Conservation (phyloP, 1,140 invertebrate genomes). For the Heliconius nattereri region DNA sequence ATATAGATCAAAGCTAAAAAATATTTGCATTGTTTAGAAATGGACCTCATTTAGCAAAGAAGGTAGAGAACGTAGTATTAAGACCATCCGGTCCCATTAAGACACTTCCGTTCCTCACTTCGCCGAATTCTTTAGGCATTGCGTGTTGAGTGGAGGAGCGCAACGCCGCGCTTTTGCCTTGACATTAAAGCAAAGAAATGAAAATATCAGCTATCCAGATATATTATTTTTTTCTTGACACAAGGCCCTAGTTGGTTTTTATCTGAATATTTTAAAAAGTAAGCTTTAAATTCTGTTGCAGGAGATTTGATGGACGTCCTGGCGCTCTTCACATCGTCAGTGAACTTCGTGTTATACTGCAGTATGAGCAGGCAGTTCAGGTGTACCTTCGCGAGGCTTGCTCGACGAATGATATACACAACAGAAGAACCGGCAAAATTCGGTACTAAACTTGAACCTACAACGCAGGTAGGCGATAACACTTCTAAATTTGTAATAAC, state of each 20-base stretch:
- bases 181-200: no score
- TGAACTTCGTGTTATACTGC: conserved; percentile 99
- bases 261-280: not conserved
- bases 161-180: no score
- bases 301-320: conserved; percentile 95
- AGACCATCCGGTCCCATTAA: no score
- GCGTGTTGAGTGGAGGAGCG: no score
- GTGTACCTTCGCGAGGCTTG: conserved; percentile 88
- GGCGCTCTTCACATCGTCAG: conserved; percentile 96
- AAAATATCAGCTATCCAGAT: no score
- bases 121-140: no score
- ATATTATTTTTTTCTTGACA: no score
- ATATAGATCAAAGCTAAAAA: no score
- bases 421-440: conserved; percentile 73
- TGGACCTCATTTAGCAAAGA: no score
- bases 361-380: conserved; percentile 98
- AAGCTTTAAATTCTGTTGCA: conserved; percentile 53
- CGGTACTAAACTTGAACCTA: conserved; percentile 69
- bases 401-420: conserved; percentile 62
- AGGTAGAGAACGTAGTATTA: no score
- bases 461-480: conserved; percentile 64
- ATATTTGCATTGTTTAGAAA: no score
- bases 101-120: no score
- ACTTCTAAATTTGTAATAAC: not conserved
- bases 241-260: not conserved